Evolutionary conservation across 2,113 vertebrate genomes (phyloP).

Genomic region (Barbus barbus): DNA sequence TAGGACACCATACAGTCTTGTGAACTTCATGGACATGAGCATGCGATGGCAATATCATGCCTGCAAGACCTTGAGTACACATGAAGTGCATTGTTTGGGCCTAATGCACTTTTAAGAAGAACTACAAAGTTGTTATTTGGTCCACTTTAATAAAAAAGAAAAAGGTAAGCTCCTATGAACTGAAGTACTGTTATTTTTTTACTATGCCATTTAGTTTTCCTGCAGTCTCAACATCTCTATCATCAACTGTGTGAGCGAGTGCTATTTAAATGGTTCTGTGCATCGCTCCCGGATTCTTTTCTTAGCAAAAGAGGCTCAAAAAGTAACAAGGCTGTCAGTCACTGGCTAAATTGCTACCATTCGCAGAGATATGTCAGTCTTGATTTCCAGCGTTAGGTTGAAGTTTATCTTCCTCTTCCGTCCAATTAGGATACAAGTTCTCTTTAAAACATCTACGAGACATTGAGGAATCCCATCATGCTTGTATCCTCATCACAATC

Average conservation of each 20-base stretch:
- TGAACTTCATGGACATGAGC: neutral
- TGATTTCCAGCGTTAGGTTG: constrained; percentile 64
- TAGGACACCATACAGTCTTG: neutral
- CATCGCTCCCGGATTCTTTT: constrained; percentile 44
- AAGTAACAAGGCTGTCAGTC: constrained; percentile 67
- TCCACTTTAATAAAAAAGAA: neutral
- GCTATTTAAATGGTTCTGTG: constrained; percentile 45
- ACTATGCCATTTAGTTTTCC: neutral
- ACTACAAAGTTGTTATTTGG: neutral
- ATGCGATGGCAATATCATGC: too few relatives aligned
- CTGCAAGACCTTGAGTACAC: neutral
- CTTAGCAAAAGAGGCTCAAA: constrained; percentile 46
- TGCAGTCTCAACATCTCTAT: neutral
- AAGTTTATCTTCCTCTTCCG: constrained; percentile 68
- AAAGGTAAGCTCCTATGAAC: neutral
- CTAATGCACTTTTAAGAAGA: neutral
- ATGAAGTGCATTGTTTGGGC: neutral
- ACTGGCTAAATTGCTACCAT: constrained; percentile 65
- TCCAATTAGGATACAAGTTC: constrained; percentile 74
- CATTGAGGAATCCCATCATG: constrained; percentile 61
- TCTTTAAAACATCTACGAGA: constrained; percentile 66
- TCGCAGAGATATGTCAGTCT: constrained; percentile 62
- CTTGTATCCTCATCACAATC: constrained; percentile 60
- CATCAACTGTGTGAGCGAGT: constrained; percentile 54
- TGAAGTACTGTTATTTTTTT: neutral